These are phyloP conservation scores for Alauda arvensis DNA, from an alignment of 2,797 vertebrate species.

Conservation along the genomic window DNA sequence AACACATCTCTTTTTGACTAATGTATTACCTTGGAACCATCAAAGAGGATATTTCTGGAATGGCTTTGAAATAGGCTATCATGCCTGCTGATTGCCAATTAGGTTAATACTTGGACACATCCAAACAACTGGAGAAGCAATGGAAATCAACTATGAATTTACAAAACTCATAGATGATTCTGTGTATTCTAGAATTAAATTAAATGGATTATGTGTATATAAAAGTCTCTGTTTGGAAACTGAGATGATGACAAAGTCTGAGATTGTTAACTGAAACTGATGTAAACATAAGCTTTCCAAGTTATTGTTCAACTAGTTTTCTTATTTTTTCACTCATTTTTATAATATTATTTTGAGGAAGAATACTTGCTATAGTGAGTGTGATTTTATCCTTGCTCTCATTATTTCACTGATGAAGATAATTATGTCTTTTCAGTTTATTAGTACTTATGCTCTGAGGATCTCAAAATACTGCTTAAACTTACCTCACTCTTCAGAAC, in stretches of 20 bases:
- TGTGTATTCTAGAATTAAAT: not conserved
- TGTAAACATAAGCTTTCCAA: not conserved
- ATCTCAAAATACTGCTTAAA: slow-evolving; percentile 47
- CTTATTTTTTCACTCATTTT: not conserved
- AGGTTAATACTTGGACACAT: not conserved
- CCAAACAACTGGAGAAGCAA: not conserved
- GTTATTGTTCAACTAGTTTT: not conserved
- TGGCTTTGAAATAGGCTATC: not conserved
- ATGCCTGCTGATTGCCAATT: not conserved
- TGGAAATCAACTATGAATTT: not conserved
- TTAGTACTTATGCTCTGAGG: slow-evolving; percentile 33
- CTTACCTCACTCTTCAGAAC: slow-evolving; percentile 5
- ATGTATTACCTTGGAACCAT: not conserved
- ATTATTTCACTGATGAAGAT: slow-evolving; percentile 4
- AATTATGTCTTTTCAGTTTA: slow-evolving; percentile 1
- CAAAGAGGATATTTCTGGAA: slow-evolving; percentile 1
- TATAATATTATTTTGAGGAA: slow-evolving; percentile 3
- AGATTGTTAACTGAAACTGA: not conserved
- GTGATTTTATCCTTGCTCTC: slow-evolving; percentile 4
- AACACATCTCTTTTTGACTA: not conserved
- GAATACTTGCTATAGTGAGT: not conserved
- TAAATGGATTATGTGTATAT: not conserved
- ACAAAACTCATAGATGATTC: not conserved
- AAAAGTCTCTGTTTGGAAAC: not conserved
- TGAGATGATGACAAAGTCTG: not conserved